Base-by-base conservation (phyloP, 2,113 vertebrate species). In the Thamnaconus septentrionalis region DNA sequence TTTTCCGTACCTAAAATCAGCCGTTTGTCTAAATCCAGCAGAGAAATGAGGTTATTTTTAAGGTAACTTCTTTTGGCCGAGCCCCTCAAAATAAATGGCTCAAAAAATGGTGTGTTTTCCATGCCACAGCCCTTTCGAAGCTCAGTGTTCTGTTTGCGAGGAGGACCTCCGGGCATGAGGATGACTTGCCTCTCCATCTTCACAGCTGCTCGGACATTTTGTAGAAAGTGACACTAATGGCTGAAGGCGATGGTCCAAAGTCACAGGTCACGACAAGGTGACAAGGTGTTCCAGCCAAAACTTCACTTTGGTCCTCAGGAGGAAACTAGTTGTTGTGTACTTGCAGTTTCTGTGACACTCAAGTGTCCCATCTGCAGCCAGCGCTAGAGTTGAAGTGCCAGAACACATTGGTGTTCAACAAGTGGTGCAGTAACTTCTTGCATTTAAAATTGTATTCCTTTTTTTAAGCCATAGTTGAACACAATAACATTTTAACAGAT, bases 181-280 rank as follows among this genome's bases (percentile, higher is more conserved):
- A 57, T 66, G 41, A 72, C 62, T 46, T 69, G 47, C 12, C 44
- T 5, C 58, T 47, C 48, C 48, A 7, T 69, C 51, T 64, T 52
- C 49, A 39, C 8, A 42, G 61, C 49, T 59, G 42, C 45, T 53
- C 12, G 10, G 12, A 2, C 39, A 3, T 59, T 60, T 67, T 54
- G 59, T 0, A 12, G 62, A 56, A 31, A 31, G 18, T 72, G 59
- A 12, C 2, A 42, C 44, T 40, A 43, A 41, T 61, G 53, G n/a
- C 64, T 63, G 3, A 41, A 54, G 41, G 57, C 12, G 11, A 11
- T 9, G 41, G 18, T 31, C 39, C 41, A 0, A 64, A 48, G 64
- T 67, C 64, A 40, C 40, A 64, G 67, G 66, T 75, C 75, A 62
- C 42, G 51, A 52, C 46, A 7, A 60, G 62, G 62, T 57, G 49